phyloP scores from a whole-genome alignment of 2,797 vertebrate species.

The Spinus pinus region DNA sequence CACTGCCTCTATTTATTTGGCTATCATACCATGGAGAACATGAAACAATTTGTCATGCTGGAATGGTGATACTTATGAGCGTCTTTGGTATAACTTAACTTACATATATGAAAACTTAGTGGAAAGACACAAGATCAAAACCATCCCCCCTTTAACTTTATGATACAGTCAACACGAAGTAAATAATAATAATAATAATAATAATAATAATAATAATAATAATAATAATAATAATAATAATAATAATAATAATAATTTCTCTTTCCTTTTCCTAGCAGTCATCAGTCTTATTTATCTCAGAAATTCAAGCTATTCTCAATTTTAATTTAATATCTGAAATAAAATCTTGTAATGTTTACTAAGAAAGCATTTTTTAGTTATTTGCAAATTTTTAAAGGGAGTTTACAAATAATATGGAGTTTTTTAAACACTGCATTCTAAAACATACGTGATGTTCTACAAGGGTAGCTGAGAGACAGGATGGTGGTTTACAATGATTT shows the following conservation, averaged over 20 bases:
- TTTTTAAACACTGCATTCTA: neutral
- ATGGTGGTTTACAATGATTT: neutral
- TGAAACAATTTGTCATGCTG: neutral
- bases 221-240: neutral
- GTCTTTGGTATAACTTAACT: neutral
- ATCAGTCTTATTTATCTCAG: neutral
- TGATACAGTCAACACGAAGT: neutral
- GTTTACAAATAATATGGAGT: neutral
- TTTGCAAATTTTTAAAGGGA: neutral
- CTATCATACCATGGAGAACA: neutral
- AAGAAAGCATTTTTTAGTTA: neutral
- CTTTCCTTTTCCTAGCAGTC: neutral
- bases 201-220: neutral
- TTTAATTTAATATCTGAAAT: neutral
- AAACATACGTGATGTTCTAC: neutral
- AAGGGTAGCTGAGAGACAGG: neutral
- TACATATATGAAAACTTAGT: neutral
- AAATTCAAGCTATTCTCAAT: neutral
- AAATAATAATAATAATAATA: neutral
- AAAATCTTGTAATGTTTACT: neutral
- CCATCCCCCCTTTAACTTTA: neutral
- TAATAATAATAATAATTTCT: neutral
- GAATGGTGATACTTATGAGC: neutral
- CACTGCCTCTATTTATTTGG: slow-evolving; percentile 30
- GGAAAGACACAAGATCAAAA: neutral